Evolutionary conservation across 2,888 invertebrate species (phyloP), one percentile per base, ranked within the genome.

Genomic region (Germaria angustata): DNA sequence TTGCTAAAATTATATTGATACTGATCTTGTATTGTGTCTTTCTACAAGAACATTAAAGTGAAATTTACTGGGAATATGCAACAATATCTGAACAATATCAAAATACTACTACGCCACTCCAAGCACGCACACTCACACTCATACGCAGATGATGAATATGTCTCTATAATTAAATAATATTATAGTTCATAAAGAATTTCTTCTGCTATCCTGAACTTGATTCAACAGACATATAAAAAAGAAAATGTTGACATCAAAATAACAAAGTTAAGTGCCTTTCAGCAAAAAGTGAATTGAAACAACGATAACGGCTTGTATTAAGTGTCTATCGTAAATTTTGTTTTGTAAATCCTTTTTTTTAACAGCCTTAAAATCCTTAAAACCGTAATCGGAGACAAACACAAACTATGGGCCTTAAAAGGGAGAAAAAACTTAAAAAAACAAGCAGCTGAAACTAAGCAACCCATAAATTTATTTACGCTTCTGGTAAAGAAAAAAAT

Each of bases 391-490:
- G 9, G 15, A 22, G 15, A 9, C n/a, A n/a, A 53, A n/a, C n/a
- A n/a, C n/a, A n/a, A n/a, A n/a, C n/a, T n/a, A n/a, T n/a, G n/a
- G n/a, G n/a, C n/a, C n/a, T n/a, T n/a, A 28, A 32, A 63, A 11
- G 15, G 46, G 39, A 39, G 39, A 59, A 34, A 46, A 36, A 41
- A n/a, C 1, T 1, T 1, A 63, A 53, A 2, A 6, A 9, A 41
- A 49, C 7, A n/a, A n/a, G n/a, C n/a, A n/a, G n/a, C n/a, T n/a
- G n/a, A n/a, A n/a, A n/a, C 17, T 17, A 46, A 66, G 28, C 49
- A 66, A 57, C 9, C 36, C 24, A 49, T 66, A 36, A 49, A 66
- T 24, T 66, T 66, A 49, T 66, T 39, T 66, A 55, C 66, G 49
- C 57, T 39, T 49, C 32, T 1, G 36, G 4, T 39, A 53, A 53